Evolutionary conservation across 92 coral and sea anemone genomes (phyloP), one percentile per base, ranked within the genome.

Genomic region (Palythoa grandiflora): DNA sequence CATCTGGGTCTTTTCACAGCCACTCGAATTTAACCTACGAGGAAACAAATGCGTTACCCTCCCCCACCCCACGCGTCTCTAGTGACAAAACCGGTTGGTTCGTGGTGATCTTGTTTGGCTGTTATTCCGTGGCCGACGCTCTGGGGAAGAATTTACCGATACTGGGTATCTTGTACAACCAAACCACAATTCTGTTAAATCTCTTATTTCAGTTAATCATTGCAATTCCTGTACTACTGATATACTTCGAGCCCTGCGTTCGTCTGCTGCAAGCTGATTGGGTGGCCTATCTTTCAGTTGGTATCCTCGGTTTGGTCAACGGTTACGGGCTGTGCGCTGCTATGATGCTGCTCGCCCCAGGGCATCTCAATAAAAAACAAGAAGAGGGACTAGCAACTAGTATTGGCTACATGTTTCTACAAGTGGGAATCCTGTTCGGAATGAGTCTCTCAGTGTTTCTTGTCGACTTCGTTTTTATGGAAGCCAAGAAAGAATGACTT

Each of bases 81-180:
- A 90, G 96, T 83, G 96, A 95, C 80, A 90, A 92, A 80, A 95
- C 98, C 6, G 98, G 98, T 57, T 95, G 98, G 95, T 95, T 93
- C 84, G 77, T 95, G 21, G 98, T 95, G 1, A 80, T 95, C 68
- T 90, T 95, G 50, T 95, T 95, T 55, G 98, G 98, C 57, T 95
- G 96, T 57, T 95, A 75, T 83, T 95, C 98, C 5, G 96, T 93
- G 0, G 95, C 95, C 39, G 95, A 93, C 84, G 96, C 98, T 11
- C 84, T 95, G 66, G 98, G 98, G 9, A 95, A 93, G 71, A 93
- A 91, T 78, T 81, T 95, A 11, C 98, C 98, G 4, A 95, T 95
- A 36, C 77, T 95, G 38, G 96, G 96, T 35, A 95, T 95, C 72
- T 68, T 95, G 84, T 95, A 95, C 92, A 93, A 78, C 92, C 93